Percentiles rank a stretch among this genome's conserved stretches.
Conservation (phyloP, 1,140 invertebrate genomes). For the Calosoma granatense region DNA sequence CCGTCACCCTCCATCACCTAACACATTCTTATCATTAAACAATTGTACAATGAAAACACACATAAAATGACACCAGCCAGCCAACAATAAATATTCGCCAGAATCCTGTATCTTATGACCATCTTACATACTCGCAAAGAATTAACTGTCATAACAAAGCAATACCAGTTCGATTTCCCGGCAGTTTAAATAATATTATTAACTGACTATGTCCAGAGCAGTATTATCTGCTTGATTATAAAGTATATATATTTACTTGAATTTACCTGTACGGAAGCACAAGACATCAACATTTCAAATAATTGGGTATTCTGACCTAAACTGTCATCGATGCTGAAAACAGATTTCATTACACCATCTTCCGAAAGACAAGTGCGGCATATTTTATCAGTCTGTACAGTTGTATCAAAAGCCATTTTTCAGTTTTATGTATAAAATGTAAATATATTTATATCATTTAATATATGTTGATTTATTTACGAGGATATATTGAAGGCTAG, state of each 20-base stretch:
- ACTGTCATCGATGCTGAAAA: constrained; percentile 22
- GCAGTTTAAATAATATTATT: no score
- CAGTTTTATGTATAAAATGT: not conserved
- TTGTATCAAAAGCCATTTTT: constrained; percentile 18
- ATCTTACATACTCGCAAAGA: no score
- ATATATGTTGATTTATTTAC: no score
- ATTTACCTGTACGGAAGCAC: constrained; percentile 18
- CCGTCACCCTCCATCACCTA: constrained; percentile 35
- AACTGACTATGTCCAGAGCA: no score
- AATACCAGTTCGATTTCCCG: not conserved
- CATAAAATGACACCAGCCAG: no score
- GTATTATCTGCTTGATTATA: no score
- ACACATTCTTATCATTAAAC: no score
- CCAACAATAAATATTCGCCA: no score
- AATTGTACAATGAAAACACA: not conserved
- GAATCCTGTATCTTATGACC: no score
- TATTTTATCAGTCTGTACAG: constrained; percentile 25
- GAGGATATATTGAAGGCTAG: no score
- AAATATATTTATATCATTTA: no score
- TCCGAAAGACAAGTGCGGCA: constrained; percentile 26
- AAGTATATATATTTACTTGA: constrained; percentile 6
- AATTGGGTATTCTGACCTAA: constrained; percentile 19
- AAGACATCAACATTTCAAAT: constrained; percentile 24
- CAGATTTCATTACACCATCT: constrained; percentile 18
- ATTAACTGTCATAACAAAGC: constrained; percentile 6